Base-by-base conservation (phyloP, 2,888 invertebrate genomes). In the Achlya flavicornis region DNA sequence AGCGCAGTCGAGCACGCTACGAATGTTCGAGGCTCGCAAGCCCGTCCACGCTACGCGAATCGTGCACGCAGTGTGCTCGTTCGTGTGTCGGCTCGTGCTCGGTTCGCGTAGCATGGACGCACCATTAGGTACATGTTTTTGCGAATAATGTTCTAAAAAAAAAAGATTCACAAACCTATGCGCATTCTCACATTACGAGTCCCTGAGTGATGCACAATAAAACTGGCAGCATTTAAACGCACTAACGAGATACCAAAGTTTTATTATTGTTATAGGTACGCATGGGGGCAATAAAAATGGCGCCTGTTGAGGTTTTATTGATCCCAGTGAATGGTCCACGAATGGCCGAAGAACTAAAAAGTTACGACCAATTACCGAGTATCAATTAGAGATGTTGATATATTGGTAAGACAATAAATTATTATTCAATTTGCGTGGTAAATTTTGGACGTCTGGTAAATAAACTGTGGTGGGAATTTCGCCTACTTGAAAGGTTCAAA, bases 321-420 rank as follows among this genome's bases (percentile, higher is more conserved):
- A 46, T 61, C 61, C 72, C 71, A 66, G 69, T 72, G 75, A 74
- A 79, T 72, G 72, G 68, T 61, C 70, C 66, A 68, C 46, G 72
- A 58, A 65, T 62, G 61, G 58, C 59, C 46, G 61, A 66, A 61
- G 63, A 61, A 67, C 67, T 57, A 66, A 53, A 53, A 53, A 53
- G 67, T 73, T 79, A 81, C 75, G 76, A 75, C 79, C 85, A 85
- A 85, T 86, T 83, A 84, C 80, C 79, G 76, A 76, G 85, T 83
- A 86, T 80, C 84, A 85, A 86, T 86, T 86, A 86, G 81, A 64
- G 70, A 70, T 71, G 66, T 74, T 75, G 80, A 77, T 77, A 73
- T 77, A 78, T 79, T 75, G 73, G 76, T 72, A 69, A 65, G 70
- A 71, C 63, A 64, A 67, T 80, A 82, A 80, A 82, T 80, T 72